Percentiles rank a stretch among this genome's conserved stretches.
phyloP scores from a whole-genome alignment of 2,113 vertebrate genomes.

The Okapia johnstoni region DNA sequence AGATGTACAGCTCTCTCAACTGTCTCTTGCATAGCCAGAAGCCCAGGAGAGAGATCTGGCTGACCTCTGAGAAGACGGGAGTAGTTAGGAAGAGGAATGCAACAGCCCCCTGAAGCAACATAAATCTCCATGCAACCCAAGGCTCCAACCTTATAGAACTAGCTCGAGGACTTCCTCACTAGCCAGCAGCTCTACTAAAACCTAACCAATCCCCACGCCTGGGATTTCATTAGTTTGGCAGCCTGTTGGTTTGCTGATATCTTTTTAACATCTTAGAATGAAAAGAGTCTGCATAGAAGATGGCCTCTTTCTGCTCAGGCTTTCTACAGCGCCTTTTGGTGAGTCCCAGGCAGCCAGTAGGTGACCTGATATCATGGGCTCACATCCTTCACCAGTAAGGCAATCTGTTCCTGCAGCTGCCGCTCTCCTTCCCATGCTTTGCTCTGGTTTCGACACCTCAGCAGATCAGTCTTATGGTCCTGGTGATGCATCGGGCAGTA shows the following conservation, averaged over 20 bases:
- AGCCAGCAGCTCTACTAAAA: not conserved
- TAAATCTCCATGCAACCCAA: not conserved
- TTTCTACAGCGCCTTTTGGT: not conserved
- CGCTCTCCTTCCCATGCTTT: slow-evolving; percentile 66
- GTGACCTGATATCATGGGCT: not conserved
- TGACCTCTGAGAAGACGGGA: not conserved
- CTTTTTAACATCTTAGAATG: not conserved
- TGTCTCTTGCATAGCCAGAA: not conserved
- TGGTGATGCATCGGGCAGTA: slow-evolving; percentile 80
- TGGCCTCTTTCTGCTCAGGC: not conserved
- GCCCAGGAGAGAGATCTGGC: not conserved
- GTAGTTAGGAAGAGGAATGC: slow-evolving; percentile 14
- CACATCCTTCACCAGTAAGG: slow-evolving; percentile 63
- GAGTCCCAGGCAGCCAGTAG: not conserved
- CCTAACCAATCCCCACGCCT: not conserved
- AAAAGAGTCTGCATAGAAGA: not conserved
- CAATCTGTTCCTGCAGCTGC: slow-evolving; percentile 64
- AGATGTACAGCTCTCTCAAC: not conserved
- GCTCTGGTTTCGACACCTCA: slow-evolving; percentile 70
- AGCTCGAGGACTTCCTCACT: not conserved
- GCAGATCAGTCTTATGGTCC: slow-evolving; percentile 82
- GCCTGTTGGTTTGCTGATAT: not conserved
- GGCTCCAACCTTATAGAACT: not conserved
- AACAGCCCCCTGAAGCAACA: not conserved
- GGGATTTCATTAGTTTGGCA: not conserved